Base-by-base conservation (phyloP, 2,797 vertebrate genomes). In the Trichosurus vulpecula region DNA sequence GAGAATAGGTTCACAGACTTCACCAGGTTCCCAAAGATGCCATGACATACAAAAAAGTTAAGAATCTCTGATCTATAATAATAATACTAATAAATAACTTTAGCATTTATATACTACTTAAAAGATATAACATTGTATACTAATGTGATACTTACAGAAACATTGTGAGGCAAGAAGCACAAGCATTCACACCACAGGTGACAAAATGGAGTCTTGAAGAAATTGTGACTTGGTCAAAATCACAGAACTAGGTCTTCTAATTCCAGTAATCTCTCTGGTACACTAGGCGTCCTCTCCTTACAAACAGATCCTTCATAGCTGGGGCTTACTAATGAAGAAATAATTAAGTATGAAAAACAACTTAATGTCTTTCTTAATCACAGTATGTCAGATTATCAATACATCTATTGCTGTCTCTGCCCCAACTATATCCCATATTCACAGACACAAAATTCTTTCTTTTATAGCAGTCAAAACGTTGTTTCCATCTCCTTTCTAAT, bases 401-500 rank as follows among this genome's bases (percentile, higher is more conserved):
- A 87, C 19, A 74, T 74, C 61, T n/a, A 66, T n/a, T 47, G n/a
- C 16, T 81, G 2, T 81, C 66, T 74, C 74, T 74, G 66, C n/a
- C 66, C n/a, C n/a, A 74, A 22, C 16, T 47, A 51, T 87, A 87
- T 29, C 41, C 41, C 74, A 47, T 51, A 47, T 51, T 31, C 31
- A 11, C 16, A 87, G 11, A 1, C n/a, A 58, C 19, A 87, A 91
- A 58, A 66, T 90, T 27, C 55, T 52, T 95, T 95, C 51, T 96
- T 25, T 93, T 87, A 51, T 27, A 27, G 22, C 89, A 13, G 10
- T 92, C 0, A 52, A 22, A 3, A 81, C 35, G 30, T 58, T 47
- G 51, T 90, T 87, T 35, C 11, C 19, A 90, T 31, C 74, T 87
- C 74, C 74, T 27, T 51, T 95, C 95, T 90, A 61, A 91, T 93